Conservation (phyloP, 2,888 invertebrate genomes). For the Metellina segmentata region DNA sequence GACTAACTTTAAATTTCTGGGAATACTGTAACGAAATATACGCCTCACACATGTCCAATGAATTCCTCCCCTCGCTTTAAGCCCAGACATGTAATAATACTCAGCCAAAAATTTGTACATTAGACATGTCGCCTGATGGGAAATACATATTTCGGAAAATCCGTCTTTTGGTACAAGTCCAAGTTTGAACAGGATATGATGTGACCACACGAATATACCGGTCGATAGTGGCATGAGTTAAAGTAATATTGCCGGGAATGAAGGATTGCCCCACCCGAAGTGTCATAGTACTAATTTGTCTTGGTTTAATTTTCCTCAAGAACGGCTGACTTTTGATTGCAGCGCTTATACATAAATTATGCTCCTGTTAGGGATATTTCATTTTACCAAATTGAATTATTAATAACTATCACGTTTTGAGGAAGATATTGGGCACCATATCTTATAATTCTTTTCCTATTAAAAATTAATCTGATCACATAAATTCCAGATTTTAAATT, state of each 20-base stretch:
- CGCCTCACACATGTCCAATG: background rate
- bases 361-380: background rate
- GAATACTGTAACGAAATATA: background rate
- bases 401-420: background rate
- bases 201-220: background rate
- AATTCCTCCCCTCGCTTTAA: background rate
- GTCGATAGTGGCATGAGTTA: background rate
- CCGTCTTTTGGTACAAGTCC: background rate
- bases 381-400: background rate
- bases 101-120: background rate
- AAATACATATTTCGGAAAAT: background rate
- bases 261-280: background rate
- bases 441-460: background rate
- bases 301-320: background rate
- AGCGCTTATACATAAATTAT: background rate
- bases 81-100: too few relatives aligned
- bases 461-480: background rate
- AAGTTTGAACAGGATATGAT: background rate
- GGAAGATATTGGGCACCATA: background rate
- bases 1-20: background rate
- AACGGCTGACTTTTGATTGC: background rate
- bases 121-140: background rate
- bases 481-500: background rate
- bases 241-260: background rate
- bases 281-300: background rate